These are phyloP conservation scores for Peromyscus nudipes DNA, from an alignment of 2,797 vertebrate species.

Conservation along the genomic window DNA sequence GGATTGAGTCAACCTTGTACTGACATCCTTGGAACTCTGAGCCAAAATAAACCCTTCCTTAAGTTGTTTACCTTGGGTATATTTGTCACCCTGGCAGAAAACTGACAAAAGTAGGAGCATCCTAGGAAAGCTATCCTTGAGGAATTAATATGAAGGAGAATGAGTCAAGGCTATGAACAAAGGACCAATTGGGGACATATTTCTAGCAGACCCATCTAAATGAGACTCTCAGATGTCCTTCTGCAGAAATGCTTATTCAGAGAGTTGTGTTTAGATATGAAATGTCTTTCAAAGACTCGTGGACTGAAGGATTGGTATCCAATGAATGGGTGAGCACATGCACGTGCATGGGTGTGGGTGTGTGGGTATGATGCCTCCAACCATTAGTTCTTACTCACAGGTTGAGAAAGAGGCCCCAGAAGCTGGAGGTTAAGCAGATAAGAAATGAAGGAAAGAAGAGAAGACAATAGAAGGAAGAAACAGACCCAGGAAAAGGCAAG, in stretches of 20 bases:
- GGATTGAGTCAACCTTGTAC: not conserved
- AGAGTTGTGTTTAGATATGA: not conserved
- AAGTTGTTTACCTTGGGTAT: not conserved
- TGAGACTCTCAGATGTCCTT: not conserved
- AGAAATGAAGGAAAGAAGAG: not conserved
- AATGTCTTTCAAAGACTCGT: not conserved
- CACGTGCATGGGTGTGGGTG: not conserved
- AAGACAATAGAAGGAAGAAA: not conserved
- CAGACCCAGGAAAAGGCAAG: not conserved
- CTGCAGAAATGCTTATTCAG: not conserved
- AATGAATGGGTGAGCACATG: not conserved
- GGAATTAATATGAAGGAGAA: not conserved
- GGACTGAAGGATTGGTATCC: not conserved
- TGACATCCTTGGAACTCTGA: not conserved
- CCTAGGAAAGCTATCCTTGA: not conserved
- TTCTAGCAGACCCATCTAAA: not conserved
- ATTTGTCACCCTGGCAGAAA: not conserved
- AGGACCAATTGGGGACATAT: not conserved
- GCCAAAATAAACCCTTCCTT: not conserved
- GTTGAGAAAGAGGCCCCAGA: fast-evolving
- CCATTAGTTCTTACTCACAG: not conserved
- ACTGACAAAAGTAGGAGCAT: not conserved
- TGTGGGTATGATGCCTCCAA: not conserved
- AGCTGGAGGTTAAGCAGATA: not conserved
- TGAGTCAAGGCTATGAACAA: not conserved